Evolutionary conservation across 2,797 vertebrate genomes (phyloP), one percentile per base, ranked within the genome.

Genomic region (Lophotriccus pileatus): DNA sequence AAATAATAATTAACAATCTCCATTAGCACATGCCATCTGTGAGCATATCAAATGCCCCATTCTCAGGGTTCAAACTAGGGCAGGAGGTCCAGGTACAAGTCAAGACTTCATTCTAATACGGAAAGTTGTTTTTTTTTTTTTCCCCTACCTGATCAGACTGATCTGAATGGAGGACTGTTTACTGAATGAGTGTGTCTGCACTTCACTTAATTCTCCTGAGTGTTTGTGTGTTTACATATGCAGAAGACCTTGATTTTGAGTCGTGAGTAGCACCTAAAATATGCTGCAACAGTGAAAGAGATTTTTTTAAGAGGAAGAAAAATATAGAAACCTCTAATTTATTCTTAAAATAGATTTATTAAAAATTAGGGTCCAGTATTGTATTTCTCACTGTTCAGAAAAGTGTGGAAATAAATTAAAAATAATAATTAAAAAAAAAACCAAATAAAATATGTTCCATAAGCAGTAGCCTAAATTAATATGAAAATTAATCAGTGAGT

Each of bases 391-490:
- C 27, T 34, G 25, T 49, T 86, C 28, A 73, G 36, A 37, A 39
- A 90, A 73, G 13, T 5, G 4, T 55, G 23, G 36, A 23, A 18
- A 75, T 43, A 82, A 90, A 30, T 73, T 28, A 69, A 32, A 41
- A 43, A 47, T 5, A 59, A 52, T 52, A 17, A 59, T 18, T 36
- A 12, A 36, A 59, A 37, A 58, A 37, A 3, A 46, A 28, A 18
- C 27, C 25, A 56, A 76, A 12, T 44, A 50, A 64, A 56, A 32
- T 56, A 43, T 18, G 5, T 66, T 89, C 16, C 30, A 70, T 78
- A 77, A 96, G 36, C 19, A 84, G 11, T 68, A 92, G 19, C 32
- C 20, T 90, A 60, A 95, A 84, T 62, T 44, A 36, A 23, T 86
- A 28, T 15, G 21, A 66, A 67, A 95, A 90, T 49, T 77, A 66